phyloP scores from a whole-genome alignment of 92 coral and sea anemone genomes.

The Bergia sp. region DNA sequence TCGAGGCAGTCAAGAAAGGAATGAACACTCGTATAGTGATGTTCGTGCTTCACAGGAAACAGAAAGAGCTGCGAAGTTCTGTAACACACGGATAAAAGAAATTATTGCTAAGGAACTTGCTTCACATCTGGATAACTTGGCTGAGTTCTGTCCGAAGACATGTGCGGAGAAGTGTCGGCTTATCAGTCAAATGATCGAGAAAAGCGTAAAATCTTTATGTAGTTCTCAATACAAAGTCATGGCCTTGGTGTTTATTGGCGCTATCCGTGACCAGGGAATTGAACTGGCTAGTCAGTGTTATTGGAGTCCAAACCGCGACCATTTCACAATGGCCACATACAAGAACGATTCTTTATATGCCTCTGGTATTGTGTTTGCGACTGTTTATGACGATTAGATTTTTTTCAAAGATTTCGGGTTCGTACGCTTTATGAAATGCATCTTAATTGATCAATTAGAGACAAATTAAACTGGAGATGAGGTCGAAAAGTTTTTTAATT shows the following conservation, averaged over 20 bases:
- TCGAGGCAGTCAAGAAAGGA: background rate
- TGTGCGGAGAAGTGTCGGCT: constrained; percentile 75
- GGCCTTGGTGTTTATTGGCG: constrained; percentile 71
- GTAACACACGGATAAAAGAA: constrained; percentile 43
- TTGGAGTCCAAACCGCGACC: constrained; percentile 66
- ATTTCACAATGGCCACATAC: constrained; percentile 70
- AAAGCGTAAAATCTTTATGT: constrained; percentile 56
- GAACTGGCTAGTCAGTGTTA: constrained; percentile 69
- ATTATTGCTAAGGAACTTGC: constrained; percentile 54
- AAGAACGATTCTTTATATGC: constrained; percentile 68
- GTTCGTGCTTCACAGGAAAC: constrained; percentile 13
- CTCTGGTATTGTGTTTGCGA: constrained; percentile 73
- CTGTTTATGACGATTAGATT: constrained; percentile 48
- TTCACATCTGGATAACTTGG: constrained; percentile 58
- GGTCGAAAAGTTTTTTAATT: background rate
- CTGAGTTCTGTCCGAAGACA: constrained; percentile 59
- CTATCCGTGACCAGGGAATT: constrained; percentile 73
- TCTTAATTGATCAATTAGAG: background rate
- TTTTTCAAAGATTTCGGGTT: background rate
- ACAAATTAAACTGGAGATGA: background rate
- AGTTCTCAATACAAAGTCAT: constrained; percentile 56
- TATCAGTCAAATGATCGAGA: constrained; percentile 76
- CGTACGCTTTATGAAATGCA: background rate
- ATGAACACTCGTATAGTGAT: background rate
- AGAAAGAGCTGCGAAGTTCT: background rate